Base-by-base conservation (phyloP, 2,888 invertebrate genomes). In the Cheilosia vulpina region DNA sequence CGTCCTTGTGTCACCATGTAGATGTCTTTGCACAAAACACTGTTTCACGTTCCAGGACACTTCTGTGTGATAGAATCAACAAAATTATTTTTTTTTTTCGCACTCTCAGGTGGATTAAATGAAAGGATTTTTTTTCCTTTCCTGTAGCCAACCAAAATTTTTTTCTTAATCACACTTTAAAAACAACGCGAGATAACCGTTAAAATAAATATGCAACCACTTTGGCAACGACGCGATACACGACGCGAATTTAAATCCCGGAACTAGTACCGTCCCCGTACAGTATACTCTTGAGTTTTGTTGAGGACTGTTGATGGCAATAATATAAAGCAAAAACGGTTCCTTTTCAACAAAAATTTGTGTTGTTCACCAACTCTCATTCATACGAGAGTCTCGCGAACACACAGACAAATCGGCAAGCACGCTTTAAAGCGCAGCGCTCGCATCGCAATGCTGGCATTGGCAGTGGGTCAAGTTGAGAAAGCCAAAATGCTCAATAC, bases 361-460 rank as follows among this genome's bases (percentile, higher is more conserved):
- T 31, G 38, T 4, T 4, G 11, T 15, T 6, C 21, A 4, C 9
- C 1, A 50, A 21, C 65, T 21, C 65, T 0, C 6, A 15, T 19
- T 19, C 38, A 65, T 34, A 21, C 19, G n/a, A 2, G 2, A 38
- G 4, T 34, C 62, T 21, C 19, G 9, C 65, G 38, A 50, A 6
- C 45, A 50, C 38, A 38, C 21, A 21, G 34, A 34, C 38, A 50
- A 21, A 24, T n/a, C 5, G 6, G 41, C 6, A n/a, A 34, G 13
- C 47, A 38, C 4, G 9, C 27, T 41, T 41, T 17, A 53, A 41
- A 53, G 66, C 66, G 66, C 66, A 52, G 38, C 17, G n/a, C 9
- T 31, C 31, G 9, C 7, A 31, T 31, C 31, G 31, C 31, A 31
- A 31, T 31, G 31, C 31, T 31, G 31, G 31, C 31, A 27, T 27